phyloP scores from a whole-genome alignment of 2,888 invertebrate genomes.

The Rhaphigaster nebulosa region DNA sequence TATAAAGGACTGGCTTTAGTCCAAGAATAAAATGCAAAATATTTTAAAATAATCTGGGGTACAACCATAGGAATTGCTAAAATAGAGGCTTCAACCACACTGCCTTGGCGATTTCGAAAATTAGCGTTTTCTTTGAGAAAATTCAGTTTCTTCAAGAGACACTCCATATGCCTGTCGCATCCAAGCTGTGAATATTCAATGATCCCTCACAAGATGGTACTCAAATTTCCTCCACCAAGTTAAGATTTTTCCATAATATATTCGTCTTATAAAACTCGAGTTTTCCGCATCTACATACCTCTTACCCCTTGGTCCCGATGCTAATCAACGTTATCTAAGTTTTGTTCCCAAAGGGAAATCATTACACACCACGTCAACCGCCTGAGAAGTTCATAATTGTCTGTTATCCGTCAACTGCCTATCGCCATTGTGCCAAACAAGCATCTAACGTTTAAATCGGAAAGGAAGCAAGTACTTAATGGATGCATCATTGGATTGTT shows the following conservation, averaged over 20 bases:
- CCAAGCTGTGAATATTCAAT: constrained; percentile 1
- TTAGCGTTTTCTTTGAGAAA: background rate
- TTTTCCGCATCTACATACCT: constrained; percentile 19
- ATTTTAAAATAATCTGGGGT: background rate
- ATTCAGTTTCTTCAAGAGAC: background rate
- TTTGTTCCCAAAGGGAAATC: constrained; percentile 39
- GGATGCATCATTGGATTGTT: no score
- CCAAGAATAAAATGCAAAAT: background rate
- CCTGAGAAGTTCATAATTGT: constrained; percentile 26
- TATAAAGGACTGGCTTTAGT: background rate
- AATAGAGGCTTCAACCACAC: background rate
- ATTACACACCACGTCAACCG: background rate
- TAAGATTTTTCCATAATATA: constrained; percentile 49
- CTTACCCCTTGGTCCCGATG: constrained; percentile 15
- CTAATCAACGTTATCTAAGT: constrained; percentile 24
- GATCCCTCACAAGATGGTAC: background rate
- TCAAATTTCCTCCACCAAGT: constrained; percentile 23
- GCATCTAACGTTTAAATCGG: background rate
- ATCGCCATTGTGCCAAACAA: background rate
- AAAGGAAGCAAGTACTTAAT: background rate
- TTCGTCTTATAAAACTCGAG: constrained; percentile 21
- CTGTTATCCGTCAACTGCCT: constrained; percentile 9
- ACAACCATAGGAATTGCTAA: background rate
- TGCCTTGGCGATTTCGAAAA: background rate
- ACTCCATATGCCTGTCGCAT: constrained; percentile 6